These are phyloP conservation scores for Ptilodon capucinus DNA, from an alignment of 2,888 invertebrate genomes.

Conservation along the genomic window DNA sequence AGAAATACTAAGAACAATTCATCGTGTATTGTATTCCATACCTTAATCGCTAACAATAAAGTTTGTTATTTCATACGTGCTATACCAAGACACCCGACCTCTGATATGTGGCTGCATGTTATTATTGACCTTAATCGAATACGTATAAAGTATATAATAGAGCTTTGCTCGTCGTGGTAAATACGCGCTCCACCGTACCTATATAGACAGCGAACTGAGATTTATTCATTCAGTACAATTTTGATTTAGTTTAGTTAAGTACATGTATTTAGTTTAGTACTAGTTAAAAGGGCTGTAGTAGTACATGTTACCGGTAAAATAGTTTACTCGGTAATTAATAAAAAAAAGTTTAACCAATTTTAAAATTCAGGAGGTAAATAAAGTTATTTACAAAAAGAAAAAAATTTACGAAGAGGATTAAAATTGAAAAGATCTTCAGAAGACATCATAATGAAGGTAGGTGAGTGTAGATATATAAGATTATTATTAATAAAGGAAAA, in stretches of 20 bases:
- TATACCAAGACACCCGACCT: background rate
- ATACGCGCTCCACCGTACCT: background rate
- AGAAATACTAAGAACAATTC: background rate
- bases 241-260: background rate
- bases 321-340: no score
- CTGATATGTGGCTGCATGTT: background rate
- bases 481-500: no score
- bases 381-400: no score
- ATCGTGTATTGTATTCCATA: background rate
- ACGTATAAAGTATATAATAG: background rate
- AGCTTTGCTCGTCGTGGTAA: background rate
- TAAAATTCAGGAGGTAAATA: no score
- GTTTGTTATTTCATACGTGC: background rate
- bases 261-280: background rate
- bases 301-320: no score
- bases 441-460: background rate
- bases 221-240: background rate
- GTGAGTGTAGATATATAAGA: background rate
- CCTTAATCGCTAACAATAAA: background rate
- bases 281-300: no score
- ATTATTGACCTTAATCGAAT: background rate
- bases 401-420: no score
- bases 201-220: background rate
- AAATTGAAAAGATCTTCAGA: no score
- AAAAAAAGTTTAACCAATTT: no score